Base-by-base conservation (phyloP, 1,140 invertebrate genomes). In the Pseudomyrmex cubaensis region DNA sequence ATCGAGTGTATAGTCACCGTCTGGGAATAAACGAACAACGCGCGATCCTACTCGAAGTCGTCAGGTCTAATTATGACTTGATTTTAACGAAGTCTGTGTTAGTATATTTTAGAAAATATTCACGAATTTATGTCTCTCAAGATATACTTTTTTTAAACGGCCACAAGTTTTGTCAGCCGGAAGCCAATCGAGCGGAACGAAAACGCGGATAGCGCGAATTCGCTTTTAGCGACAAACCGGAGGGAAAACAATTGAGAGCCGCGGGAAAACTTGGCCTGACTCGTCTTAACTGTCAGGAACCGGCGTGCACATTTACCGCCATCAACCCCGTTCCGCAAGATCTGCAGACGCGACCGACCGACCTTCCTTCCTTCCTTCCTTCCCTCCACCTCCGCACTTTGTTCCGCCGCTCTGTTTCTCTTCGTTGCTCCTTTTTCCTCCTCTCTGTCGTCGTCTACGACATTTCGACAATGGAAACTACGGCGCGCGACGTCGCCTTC, bases 391-490 rank as follows among this genome's bases (percentile, higher is more conserved):
- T 72, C 73, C 76, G 17, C 62, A 46, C 59, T 85, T 85, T 85
- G 48, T 83, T 85, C 35, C 56, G 7, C 12, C 72, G 7, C 46
- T 15, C 44, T 69, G 17, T 67, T 35, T 35, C 35, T 35, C 66
- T 52, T n/a, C 22, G 17, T 50, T 20, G 52, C 62, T 83, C 83
- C 82, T 87, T 89, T 87, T 86, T 85, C 67, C 83, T 48, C 67
- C 69, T 44, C 35, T 35, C 35, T 25, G 57, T 52, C 56, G 20
- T 66, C 70, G 54, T 56, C 52, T 56, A 59, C 77, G 74, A 88
- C 83, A 82, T 89, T 89, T 87, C 78, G 84, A 91, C 89, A 88
- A 90, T 91, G 88, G 89, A 88, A 89, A 89, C 89, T 77, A 46
- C 72, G 5, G 64, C 78, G 64, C 67, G 57, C 66, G 69, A 73